Base-by-base conservation (phyloP, 2,888 invertebrate genomes). In the Eurytoma californica region DNA sequence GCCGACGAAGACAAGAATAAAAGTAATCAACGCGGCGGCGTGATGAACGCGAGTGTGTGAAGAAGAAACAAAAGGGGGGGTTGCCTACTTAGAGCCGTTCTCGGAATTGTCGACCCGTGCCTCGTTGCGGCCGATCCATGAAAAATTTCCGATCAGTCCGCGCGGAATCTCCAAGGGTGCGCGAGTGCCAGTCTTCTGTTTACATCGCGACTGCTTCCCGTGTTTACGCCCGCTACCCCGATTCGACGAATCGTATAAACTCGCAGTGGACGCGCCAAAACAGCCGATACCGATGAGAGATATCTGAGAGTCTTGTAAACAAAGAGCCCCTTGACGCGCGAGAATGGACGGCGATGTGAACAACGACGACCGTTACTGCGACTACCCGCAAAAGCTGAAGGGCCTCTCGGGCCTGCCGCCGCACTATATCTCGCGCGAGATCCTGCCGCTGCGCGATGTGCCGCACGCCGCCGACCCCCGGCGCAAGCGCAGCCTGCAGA, bases 391-490 rank as follows among this genome's bases (percentile, higher is more conserved):
- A 12, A 3, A 20, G 24, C 13, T 63, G 13, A 12, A 3, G 1
- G 1, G 12, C 7, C 18, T 70, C 28, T 20, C 57, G 9, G 67
- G 51, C 7, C 28, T 60, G n/a, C 28, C 67, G 7, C 4, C 74
- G 24, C 2, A 13, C 1, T 13, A 0, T 0, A 7, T 63, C 7
- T 4, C 4, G 0, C 13, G 24, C 3, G 67, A 58, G 4, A 39
- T 66, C 12, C n/a, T 20, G 3, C 49, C 73, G n/a, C 20, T 72
- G 49, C 65, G 61, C 24, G 69, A 70, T 2, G 13, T 69, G 0
- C 79, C 79, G 2, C 66, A 66, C 47, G 9, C 3, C 28, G 24
- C 3, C 5, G 79, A 79, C 16, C 70, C 75, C 7, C 74, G 79
- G 0, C 75, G 79, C 18, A 24, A 51, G 16, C 28, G 47, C 24